Evolutionary conservation across 1,140 invertebrate genomes (phyloP).

Genomic region (Oncopodura yosiiana): DNA sequence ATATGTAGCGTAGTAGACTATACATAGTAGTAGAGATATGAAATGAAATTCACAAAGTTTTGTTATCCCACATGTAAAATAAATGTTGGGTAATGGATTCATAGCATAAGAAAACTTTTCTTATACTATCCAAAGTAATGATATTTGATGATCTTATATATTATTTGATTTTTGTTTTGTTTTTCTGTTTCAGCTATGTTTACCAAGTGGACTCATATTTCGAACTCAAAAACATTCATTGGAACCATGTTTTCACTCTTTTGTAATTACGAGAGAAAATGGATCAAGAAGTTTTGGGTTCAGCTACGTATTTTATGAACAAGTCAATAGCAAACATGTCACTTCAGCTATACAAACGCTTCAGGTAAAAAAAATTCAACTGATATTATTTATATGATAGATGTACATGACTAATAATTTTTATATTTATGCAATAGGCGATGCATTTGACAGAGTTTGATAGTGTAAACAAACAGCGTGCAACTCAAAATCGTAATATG

Average conservation of each 20-base stretch:
- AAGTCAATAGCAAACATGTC: constrained; percentile 81
- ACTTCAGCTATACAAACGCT: constrained; percentile 89
- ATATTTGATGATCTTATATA: no score
- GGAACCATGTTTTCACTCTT: constrained; percentile 87
- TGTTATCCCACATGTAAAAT: no score
- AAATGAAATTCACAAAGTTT: no score
- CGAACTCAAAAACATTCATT: constrained; percentile 85
- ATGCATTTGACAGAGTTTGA: constrained; percentile 86
- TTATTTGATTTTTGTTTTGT: constrained; percentile 26
- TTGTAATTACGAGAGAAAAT: constrained; percentile 93
- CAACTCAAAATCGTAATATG: constrained; percentile 28
- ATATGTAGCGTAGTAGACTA: no score
- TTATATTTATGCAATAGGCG: constrained; percentile 44
- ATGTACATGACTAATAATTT: constrained; percentile 3
- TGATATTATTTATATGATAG: not conserved
- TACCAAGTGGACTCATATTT: constrained; percentile 87
- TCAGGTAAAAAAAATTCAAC: constrained; percentile 48
- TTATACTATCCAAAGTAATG: no score
- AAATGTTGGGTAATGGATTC: no score
- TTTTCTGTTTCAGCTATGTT: constrained; percentile 62
- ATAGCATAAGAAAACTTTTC: no score
- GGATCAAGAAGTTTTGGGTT: constrained; percentile 88
- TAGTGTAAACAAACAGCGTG: constrained; percentile 41
- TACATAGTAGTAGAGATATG: no score
- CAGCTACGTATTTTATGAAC: constrained; percentile 89